phyloP scores from a whole-genome alignment of 2,888 invertebrate genomes.

The Luperina nickerlii region DNA sequence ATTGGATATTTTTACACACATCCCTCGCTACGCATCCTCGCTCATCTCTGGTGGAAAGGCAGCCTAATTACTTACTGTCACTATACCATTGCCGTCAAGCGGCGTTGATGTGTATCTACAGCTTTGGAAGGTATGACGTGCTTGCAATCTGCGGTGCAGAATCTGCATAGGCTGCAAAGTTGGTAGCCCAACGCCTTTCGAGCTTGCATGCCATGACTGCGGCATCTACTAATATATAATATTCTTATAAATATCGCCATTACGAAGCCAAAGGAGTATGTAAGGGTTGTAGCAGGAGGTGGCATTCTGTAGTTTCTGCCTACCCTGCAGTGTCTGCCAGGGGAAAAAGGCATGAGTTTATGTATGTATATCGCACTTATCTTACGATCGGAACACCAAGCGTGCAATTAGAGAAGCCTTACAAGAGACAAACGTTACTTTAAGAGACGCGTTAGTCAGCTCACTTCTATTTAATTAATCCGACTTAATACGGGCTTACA shows the following conservation, averaged over 20 bases:
- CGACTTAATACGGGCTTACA: conserved; percentile 32
- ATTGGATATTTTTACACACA: no score
- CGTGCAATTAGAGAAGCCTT: conserved; percentile 34
- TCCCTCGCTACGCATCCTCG: no score
- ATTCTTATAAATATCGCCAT: neutral
- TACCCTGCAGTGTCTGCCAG: no score
- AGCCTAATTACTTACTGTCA: neutral
- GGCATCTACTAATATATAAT: neutral
- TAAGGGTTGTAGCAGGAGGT: neutral
- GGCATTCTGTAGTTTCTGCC: neutral
- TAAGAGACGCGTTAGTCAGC: conserved; percentile 2
- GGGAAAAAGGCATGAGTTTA: no score
- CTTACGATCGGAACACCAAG: neutral
- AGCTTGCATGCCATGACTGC: neutral
- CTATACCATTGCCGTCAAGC: neutral
- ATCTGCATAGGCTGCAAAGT: neutral
- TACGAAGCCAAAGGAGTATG: neutral
- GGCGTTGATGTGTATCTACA: neutral
- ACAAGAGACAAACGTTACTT: conserved; percentile 15
- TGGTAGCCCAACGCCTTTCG: no score
- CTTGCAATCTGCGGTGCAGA: neutral
- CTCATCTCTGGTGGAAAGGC: no score
- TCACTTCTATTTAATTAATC: conserved; percentile 42
- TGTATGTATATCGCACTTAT: neutral
- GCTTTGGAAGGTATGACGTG: neutral